Percentiles rank a stretch among this genome's conserved stretches.
Evolutionary conservation across 2,888 invertebrate species (phyloP).

Genomic region (Cyclophora albipunctata): DNA sequence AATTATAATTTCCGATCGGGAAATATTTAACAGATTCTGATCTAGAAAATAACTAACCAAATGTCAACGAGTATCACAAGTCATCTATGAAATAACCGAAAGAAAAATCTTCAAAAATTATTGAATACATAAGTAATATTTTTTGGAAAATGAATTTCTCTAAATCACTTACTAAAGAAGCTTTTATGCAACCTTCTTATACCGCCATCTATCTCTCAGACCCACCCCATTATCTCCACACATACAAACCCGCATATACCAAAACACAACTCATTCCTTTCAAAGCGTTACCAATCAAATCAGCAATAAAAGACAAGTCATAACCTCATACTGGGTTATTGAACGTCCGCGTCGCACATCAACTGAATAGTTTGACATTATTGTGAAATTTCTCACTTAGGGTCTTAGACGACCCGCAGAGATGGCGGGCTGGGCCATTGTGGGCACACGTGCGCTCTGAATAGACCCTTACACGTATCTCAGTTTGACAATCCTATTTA

Average conservation of each 20-base stretch:
- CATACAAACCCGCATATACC: slow-evolving; percentile 29
- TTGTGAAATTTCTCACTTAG: slow-evolving; percentile 64
- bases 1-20: too few species aligned
- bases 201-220: too few species aligned
- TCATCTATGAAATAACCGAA: too few species aligned
- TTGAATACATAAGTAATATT: too few species aligned
- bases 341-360: slow-evolving; percentile 54
- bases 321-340: slow-evolving; percentile 61
- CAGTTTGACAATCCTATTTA: slow-evolving; percentile 61
- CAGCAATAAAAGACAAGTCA: slow-evolving; percentile 39
- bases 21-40: too few species aligned
- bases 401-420: slow-evolving; percentile 57
- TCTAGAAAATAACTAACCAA: too few species aligned
- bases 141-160: too few species aligned
- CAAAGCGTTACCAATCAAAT: slow-evolving; percentile 46
- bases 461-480: slow-evolving; percentile 52
- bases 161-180: too few species aligned
- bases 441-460: slow-evolving; percentile 64
- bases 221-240: too few species aligned
- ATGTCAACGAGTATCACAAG: too few species aligned
- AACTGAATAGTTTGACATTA: slow-evolving; percentile 61
- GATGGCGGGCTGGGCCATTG: slow-evolving; percentile 55
- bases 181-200: too few species aligned
- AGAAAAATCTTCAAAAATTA: too few species aligned
- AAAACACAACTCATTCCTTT: slow-evolving; percentile 27